These are phyloP conservation scores for Diachasmimorpha longicaudata DNA, from an alignment of 1,140 invertebrate genomes.

Conservation along the genomic window DNA sequence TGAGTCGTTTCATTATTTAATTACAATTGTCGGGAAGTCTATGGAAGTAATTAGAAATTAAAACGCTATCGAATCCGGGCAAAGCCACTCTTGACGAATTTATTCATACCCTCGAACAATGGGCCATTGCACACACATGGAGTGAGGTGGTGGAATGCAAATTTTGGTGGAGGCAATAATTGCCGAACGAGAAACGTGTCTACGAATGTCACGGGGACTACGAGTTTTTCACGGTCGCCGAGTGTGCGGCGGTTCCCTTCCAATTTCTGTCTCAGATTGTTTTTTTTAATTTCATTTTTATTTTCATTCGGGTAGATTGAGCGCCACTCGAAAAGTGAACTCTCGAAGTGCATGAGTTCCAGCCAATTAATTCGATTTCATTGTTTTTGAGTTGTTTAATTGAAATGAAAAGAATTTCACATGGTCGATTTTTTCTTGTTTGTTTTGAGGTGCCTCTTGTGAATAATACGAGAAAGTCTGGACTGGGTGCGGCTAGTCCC, in stretches of 20 bases:
- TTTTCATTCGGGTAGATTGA: background rate
- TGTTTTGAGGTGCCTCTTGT: conserved; percentile 52
- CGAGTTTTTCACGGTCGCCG: conserved; percentile 13
- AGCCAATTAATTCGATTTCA: background rate
- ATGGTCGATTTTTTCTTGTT: conserved; percentile 15
- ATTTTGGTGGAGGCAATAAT: conserved; percentile 23
- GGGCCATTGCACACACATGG: background rate
- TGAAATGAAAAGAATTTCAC: background rate
- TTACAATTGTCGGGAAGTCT: background rate
- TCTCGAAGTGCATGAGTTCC: background rate
- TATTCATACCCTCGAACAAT: conserved; percentile 30
- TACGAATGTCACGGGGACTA: conserved; percentile 26
- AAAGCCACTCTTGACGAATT: conserved; percentile 21
- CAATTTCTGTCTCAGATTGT: background rate
- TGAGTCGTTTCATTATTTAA: background rate
- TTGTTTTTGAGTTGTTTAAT: background rate
- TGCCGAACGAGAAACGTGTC: conserved; percentile 28
- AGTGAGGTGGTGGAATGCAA: conserved; percentile 32
- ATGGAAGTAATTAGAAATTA: background rate
- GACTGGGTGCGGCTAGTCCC: conserved; percentile 48
- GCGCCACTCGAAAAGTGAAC: background rate
- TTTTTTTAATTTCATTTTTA: background rate
- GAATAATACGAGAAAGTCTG: conserved; percentile 53
- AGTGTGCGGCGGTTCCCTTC: background rate
- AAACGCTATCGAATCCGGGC: background rate